Percentiles rank a stretch among this genome's conserved stretches.
These are phyloP conservation scores for Heliothis subflexa DNA, from an alignment of 1,140 invertebrate genomes.

Conservation along the genomic window DNA sequence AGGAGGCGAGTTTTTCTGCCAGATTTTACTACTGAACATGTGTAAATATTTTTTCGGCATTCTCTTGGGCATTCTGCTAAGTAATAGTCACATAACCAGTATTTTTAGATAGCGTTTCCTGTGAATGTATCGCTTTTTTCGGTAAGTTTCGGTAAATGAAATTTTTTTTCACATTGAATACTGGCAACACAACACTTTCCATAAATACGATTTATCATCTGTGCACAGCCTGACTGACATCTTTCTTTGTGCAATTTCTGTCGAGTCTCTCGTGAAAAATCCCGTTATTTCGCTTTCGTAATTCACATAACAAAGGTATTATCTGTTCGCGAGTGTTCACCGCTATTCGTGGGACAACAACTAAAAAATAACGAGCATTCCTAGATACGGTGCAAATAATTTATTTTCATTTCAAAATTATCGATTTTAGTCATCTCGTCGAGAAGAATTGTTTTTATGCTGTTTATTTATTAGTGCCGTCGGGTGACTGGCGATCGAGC, in stretches of 20 bases:
- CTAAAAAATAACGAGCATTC: slow-evolving; percentile 62
- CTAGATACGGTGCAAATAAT: slow-evolving; percentile 68
- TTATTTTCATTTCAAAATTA: slow-evolving; percentile 67
- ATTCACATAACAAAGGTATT: slow-evolving; percentile 80
- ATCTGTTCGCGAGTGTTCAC: slow-evolving; percentile 67
- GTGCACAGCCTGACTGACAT: slow-evolving; percentile 74
- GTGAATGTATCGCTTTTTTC: background rate
- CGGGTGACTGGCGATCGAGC: slow-evolving; percentile 67
- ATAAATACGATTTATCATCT: slow-evolving; percentile 55
- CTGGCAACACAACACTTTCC: slow-evolving; percentile 42
- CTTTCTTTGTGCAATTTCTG: slow-evolving; percentile 82
- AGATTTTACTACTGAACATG: too few relatives aligned
- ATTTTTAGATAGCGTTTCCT: too few relatives aligned
- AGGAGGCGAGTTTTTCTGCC: too few relatives aligned
- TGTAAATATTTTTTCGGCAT: too few relatives aligned
- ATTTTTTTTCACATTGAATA: slow-evolving; percentile 2
- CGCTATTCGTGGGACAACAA: slow-evolving; percentile 62
- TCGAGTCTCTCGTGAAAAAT: slow-evolving; percentile 77
- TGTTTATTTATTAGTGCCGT: slow-evolving; percentile 79
- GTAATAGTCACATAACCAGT: too few relatives aligned
- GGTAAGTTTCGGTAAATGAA: background rate
- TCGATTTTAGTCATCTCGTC: slow-evolving; percentile 77
- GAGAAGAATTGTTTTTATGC: slow-evolving; percentile 77
- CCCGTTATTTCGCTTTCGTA: slow-evolving; percentile 81
- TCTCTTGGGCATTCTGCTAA: too few relatives aligned